Evolutionary conservation across 2,113 vertebrate species (phyloP).

Genomic region (Globicephala melas): DNA sequence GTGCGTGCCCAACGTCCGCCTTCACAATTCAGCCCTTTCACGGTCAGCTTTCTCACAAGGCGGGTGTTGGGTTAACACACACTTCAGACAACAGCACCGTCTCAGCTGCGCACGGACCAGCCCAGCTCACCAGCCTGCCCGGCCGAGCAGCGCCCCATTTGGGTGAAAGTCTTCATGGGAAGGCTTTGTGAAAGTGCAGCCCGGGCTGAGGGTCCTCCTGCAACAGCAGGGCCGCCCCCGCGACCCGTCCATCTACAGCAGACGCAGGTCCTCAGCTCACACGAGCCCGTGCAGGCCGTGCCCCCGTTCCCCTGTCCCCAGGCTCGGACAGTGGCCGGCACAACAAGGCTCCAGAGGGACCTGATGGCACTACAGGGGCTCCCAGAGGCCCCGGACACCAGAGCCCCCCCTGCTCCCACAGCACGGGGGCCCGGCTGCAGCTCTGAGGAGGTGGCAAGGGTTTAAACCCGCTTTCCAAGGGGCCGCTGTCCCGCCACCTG

Average conservation of each 20-base stretch:
- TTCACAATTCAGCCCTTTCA: background rate
- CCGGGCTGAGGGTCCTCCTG: background rate
- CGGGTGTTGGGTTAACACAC: too few species aligned
- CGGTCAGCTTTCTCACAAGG: fast-evolving
- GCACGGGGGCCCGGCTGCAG: background rate
- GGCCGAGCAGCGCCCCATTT: fast-evolving
- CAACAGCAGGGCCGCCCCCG: background rate
- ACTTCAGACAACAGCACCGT: fast-evolving
- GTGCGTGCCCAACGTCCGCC: fast-evolving
- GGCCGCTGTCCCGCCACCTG: slow-evolving; percentile 76
- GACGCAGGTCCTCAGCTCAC: background rate
- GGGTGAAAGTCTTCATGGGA: background rate
- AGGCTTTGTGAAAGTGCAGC: background rate
- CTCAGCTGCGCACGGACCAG: fast-evolving
- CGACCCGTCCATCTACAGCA: background rate
- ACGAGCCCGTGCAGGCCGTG: background rate
- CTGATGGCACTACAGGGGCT: background rate
- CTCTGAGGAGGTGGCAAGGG: background rate
- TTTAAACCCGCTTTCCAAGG: background rate
- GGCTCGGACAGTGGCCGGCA: background rate
- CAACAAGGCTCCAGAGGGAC: background rate
- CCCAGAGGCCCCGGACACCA: background rate
- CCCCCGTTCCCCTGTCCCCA: background rate
- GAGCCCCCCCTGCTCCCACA: too few species aligned
- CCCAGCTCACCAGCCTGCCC: background rate